These are phyloP conservation scores for Empis stercorea DNA, from an alignment of 2,888 invertebrate species.

Conservation along the genomic window DNA sequence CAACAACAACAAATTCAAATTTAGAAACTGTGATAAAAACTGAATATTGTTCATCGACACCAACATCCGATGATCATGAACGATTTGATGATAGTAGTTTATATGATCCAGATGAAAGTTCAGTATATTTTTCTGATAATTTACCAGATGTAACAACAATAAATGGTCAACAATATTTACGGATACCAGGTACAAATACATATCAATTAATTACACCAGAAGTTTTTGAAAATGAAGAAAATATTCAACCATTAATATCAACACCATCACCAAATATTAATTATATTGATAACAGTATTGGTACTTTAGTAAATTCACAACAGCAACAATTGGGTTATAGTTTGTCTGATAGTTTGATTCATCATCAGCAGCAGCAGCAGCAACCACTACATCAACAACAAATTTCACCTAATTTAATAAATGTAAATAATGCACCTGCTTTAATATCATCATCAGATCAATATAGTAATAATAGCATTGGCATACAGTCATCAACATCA, in stretches of 20 bases:
- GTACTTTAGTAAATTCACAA: not conserved
- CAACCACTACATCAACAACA: too few species aligned
- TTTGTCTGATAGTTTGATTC: not conserved
- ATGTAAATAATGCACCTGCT: conserved; percentile 9
- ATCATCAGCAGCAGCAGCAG: conserved; percentile 10
- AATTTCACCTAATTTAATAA: not conserved
- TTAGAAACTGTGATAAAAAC: conserved; percentile 26
- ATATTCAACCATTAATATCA: conserved; percentile 20
- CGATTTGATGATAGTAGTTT: conserved; percentile 3
- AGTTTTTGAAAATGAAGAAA: conserved; percentile 50
- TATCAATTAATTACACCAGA: conserved; percentile 49
- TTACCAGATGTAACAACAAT: conserved; percentile 38
- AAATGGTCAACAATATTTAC: conserved; percentile 43
- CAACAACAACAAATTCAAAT: not conserved
- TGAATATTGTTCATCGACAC: conserved; percentile 16
- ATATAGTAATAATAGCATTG: not conserved
- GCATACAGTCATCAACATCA: conserved; percentile 7
- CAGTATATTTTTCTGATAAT: conserved; percentile 15
- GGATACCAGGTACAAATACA: conserved; percentile 45
- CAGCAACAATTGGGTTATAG: conserved; percentile 2
- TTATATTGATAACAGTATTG: not conserved
- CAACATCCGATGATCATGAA: not conserved
- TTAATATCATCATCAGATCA: conserved; percentile 6
- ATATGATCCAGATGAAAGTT: conserved; percentile 10
- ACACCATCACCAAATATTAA: conserved; percentile 10